phyloP scores from a whole-genome alignment of 2,113 vertebrate genomes.

The Limanda limanda region DNA sequence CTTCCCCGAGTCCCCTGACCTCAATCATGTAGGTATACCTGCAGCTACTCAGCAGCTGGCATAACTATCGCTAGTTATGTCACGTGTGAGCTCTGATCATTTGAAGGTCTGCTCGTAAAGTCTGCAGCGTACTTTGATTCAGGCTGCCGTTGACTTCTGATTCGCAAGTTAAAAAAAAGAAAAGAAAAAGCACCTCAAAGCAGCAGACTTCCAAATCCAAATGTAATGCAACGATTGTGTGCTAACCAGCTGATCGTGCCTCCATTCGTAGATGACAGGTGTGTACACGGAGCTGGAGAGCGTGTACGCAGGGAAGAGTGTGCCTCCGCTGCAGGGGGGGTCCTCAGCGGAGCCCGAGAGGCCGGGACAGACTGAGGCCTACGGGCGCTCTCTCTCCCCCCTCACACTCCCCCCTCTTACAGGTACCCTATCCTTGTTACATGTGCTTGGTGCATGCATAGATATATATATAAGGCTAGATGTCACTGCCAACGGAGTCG shows the following conservation, averaged over 20 bases:
- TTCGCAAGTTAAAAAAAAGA: not conserved
- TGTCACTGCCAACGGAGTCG: too few species aligned
- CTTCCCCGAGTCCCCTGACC: slow-evolving; percentile 96
- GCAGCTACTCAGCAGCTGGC: slow-evolving; percentile 49
- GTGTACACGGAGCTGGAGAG: slow-evolving; percentile 94
- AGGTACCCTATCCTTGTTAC: slow-evolving; percentile 71
- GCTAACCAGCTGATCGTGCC: slow-evolving; percentile 73
- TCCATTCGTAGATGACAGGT: slow-evolving; percentile 91
- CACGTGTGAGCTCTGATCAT: slow-evolving; percentile 52
- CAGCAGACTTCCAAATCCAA: slow-evolving; percentile 60
- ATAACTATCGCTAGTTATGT: slow-evolving; percentile 39
- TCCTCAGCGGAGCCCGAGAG: slow-evolving; percentile 83
- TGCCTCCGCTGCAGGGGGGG: slow-evolving; percentile 72
- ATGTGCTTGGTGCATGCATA: slow-evolving; percentile 14
- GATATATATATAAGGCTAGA: too few species aligned
- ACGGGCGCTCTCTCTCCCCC: slow-evolving; percentile 79
- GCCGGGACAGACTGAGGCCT: slow-evolving; percentile 82
- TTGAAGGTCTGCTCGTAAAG: slow-evolving; percentile 60
- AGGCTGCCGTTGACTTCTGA: not conserved
- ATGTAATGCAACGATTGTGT: slow-evolving; percentile 18
- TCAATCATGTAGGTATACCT: slow-evolving; percentile 90
- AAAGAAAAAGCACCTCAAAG: not conserved
- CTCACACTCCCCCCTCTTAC: slow-evolving; percentile 79
- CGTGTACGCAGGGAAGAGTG: slow-evolving; percentile 87
- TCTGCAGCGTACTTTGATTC: not conserved